Percentiles rank a stretch among this genome's conserved stretches.
Evolutionary conservation across 2,113 vertebrate species (phyloP).

Genomic region (Pseudopodoces humilis): DNA sequence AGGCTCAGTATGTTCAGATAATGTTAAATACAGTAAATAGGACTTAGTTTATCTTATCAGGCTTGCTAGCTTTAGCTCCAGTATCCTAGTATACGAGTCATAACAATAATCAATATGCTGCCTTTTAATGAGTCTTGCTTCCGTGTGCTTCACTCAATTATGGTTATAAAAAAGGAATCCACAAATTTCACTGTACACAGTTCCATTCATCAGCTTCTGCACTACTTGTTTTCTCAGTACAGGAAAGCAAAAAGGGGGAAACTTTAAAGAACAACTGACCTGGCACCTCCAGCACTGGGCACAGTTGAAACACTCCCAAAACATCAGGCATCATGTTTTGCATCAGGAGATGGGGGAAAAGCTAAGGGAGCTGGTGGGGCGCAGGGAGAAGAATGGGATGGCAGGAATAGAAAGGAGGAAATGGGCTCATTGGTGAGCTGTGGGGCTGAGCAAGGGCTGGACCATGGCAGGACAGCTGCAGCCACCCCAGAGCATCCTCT

Average conservation of each 20-base stretch:
- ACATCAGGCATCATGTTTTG: background rate
- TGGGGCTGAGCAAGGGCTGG: background rate
- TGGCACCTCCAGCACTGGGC: background rate
- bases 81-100: slow-evolving; percentile 76
- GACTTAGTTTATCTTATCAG: slow-evolving; percentile 81
- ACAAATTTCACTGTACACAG: slow-evolving; percentile 71
- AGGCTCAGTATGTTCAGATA: slow-evolving; percentile 78
- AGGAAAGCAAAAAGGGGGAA: slow-evolving; percentile 57
- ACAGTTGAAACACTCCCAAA: background rate
- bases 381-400: background rate
- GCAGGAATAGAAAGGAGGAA: background rate
- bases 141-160: slow-evolving; percentile 72
- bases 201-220: slow-evolving; percentile 71
- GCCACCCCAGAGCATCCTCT: background rate
- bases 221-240: slow-evolving; percentile 71
- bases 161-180: slow-evolving; percentile 63
- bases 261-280: slow-evolving; percentile 82
- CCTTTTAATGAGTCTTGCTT: slow-evolving; percentile 83
- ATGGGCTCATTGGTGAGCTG: background rate
- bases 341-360: background rate
- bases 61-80: slow-evolving; percentile 80
- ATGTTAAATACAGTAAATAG: slow-evolving; percentile 83
- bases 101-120: slow-evolving; percentile 84
- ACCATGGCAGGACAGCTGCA: background rate
- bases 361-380: background rate